Evolutionary conservation across 2,797 vertebrate genomes (phyloP), one percentile per base, ranked within the genome.

Genomic region (Sebastes trivittatus): DNA sequence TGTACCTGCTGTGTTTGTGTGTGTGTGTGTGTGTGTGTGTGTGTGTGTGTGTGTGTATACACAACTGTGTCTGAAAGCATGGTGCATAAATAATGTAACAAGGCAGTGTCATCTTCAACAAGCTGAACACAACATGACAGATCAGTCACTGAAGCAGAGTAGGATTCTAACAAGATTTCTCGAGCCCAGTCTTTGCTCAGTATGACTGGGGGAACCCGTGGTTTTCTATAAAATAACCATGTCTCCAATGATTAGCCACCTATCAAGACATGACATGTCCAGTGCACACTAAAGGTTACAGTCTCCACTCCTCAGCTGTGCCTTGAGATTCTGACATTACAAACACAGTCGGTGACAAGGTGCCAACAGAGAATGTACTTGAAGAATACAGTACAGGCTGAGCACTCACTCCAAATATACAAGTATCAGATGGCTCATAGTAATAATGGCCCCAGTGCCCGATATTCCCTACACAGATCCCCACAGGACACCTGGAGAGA

Each of bases 51-150:
- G 55, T 4, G 55, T 27, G 55, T 3, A 11, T 6, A 7, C 4
- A 32, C 29, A 22, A 30, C 23, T 46, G 9, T 73, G 66, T 83
- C 69, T 62, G 27, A 49, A 27, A 60, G 22, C 55, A 71, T 6
- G 29, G 36, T 52, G 76, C 68, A 77, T 83, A 18, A 78, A 88
- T 86, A 85, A 89, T 85, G 34, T 77, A 85, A 27, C 22, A 46
- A 32, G 72, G 69, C 85, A 64, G 72, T 62, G 34, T 84, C 72
- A 54, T 66, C 36, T 83, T 72, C 58, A 74, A 13, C 66, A 38
- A 29, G 34, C 59, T 60, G 29, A 80, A 75, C 78, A 34, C 18
- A 70, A 78, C 84, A 77, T 82, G 81, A 80, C 71, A 70, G 59
- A 54, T 66, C 23, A 62, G 30, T 65, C 76, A 69, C 59, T 25